A percentile compares a stretch with the other conserved stretches of the same genome.
Evolutionary conservation across 1,140 invertebrate genomes (phyloP).

Genomic region (Bombus superbus): DNA sequence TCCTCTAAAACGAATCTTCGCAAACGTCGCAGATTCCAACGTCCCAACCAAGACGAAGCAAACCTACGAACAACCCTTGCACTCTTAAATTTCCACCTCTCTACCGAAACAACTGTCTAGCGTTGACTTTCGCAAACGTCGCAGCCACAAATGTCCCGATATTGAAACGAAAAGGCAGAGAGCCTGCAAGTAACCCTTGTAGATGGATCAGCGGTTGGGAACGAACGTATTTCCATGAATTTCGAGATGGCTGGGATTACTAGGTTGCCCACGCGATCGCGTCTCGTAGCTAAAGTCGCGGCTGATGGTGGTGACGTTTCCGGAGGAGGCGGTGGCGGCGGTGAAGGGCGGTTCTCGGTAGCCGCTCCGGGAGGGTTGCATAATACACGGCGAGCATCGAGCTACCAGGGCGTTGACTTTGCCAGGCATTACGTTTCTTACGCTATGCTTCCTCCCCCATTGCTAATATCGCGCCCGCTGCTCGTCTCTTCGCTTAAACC

Average conservation of each 20-base stretch:
- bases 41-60: no score
- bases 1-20: not conserved
- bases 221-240: conserved; percentile 16
- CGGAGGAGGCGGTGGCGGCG: conserved; percentile 53
- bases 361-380: conserved; percentile 76
- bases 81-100: no score
- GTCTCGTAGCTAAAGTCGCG: conserved; percentile 45
- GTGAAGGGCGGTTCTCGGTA: conserved; percentile 64
- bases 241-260: conserved; percentile 46
- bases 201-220: not conserved
- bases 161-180: not conserved
- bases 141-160: not conserved
- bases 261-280: conserved; percentile 46
- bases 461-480: conserved; percentile 40
- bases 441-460: conserved; percentile 54
- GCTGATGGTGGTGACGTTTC: conserved; percentile 44
- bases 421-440: conserved; percentile 68
- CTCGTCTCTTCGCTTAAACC: conserved; percentile 24
- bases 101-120: no score
- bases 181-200: not conserved
- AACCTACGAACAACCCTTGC: no score
- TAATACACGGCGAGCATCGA: conserved; percentile 78
- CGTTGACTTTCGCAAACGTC: not conserved
- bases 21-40: not conserved
- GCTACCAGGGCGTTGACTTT: conserved; percentile 80